Evolutionary conservation across 64 coral and sea anemone species (phyloP), one percentile per base, ranked within the genome.

Genomic region (Montipora efflorescens): DNA sequence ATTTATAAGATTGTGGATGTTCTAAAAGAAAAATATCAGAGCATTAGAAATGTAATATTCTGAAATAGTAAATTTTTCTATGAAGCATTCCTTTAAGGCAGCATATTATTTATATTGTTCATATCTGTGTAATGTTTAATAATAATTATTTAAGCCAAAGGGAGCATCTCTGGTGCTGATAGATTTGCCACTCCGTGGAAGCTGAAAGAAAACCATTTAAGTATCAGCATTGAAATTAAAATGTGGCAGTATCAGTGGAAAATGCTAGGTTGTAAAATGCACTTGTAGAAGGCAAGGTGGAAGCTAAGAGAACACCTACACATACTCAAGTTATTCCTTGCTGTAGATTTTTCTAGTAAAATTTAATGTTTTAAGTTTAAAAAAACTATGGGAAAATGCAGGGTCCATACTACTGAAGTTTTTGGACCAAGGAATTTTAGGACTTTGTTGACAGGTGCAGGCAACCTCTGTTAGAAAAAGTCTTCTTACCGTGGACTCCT

Each of bases 131-230:
- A 66, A 19, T 57, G 20, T 82, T 62, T 82, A 69, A 19, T 83
- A 66, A 64, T 57, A 83, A 49, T 51, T 84, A 59, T 90, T 87
- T 64, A 98, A 66, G 73, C 87, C 77, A 98, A 47, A 47, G 96
- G 96, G 5, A 98, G 85, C 49, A 90, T 89, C 70, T 98, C 93
- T 78, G 93, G 90, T 28, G 96, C 77, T 20, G 89, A 76, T 3
- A 98, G 61, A 51, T 52, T 94, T 11, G 96, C 81, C 21, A 98
- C 96, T 13, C 68, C 53, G 75, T 98, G 84, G 75, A 87, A 98
- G 84, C 96, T 98, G 88, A 77, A 16, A 81, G 67, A 19, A 74
- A 59, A 57, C 11, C 6, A 57, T 1, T 57, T 2, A 57, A 57
- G 53, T 57, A 57, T 8, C 53, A 0, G 0, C 7, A 57, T 57